Percentiles rank a stretch among this genome's conserved stretches.
phyloP scores from a whole-genome alignment of 1,140 invertebrate genomes.

The Psix sp. region DNA sequence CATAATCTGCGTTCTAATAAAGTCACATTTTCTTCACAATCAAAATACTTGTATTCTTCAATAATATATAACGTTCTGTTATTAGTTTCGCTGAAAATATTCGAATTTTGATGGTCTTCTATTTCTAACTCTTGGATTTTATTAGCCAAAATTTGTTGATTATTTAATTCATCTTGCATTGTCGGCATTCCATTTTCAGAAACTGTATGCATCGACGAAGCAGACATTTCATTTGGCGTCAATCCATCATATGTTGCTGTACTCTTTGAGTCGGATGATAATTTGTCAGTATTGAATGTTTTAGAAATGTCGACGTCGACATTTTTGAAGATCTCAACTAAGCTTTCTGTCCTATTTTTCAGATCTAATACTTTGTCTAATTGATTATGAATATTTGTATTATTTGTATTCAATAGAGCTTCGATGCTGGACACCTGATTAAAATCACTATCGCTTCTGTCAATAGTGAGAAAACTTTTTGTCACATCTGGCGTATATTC shows the following conservation, averaged over 20 bases:
- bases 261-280: too few species aligned
- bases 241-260: too few species aligned
- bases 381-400: too few species aligned
- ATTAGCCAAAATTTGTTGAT: neutral
- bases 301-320: too few species aligned
- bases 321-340: too few species aligned
- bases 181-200: too few species aligned
- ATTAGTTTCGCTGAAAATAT: neutral
- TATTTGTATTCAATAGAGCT: neutral
- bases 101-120: neutral
- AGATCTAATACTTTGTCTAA: too few species aligned
- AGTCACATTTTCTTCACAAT: conserved; percentile 82
- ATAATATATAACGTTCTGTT: conserved; percentile 75
- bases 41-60: conserved; percentile 86
- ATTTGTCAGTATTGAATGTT: too few species aligned
- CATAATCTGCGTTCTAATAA: conserved; percentile 83
- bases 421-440: neutral
- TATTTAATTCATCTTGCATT: too few species aligned
- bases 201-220: too few species aligned
- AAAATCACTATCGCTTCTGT: neutral
- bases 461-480: conserved; percentile 1
- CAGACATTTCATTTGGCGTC: too few species aligned
- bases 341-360: too few species aligned
- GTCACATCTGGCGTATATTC: conserved; percentile 76
- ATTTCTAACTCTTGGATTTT: neutral